These are phyloP conservation scores for Myotis findleyi DNA, from an alignment of 2,797 vertebrate species.

Conservation along the genomic window DNA sequence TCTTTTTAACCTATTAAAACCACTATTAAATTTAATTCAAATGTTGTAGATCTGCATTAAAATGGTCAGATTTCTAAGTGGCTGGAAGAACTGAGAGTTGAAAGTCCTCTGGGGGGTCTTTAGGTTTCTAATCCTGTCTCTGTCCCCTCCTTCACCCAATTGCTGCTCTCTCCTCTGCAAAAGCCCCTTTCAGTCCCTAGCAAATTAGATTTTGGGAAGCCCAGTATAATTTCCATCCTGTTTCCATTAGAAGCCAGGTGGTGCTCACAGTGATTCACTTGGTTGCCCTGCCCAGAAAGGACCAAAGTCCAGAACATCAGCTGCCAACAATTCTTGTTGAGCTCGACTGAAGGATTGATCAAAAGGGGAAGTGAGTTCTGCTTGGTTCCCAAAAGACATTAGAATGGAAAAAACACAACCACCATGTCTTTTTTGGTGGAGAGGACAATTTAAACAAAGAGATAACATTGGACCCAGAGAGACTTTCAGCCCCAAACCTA, in stretches of 20 bases:
- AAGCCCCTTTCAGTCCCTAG: background rate
- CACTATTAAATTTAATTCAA: constrained; percentile 76
- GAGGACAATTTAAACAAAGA: background rate
- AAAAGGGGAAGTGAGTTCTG: background rate
- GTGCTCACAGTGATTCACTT: constrained; percentile 54
- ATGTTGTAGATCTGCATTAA: constrained; percentile 67
- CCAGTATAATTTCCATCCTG: background rate
- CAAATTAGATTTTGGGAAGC: background rate
- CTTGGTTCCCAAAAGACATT: background rate
- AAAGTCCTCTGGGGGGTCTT: constrained; percentile 42
- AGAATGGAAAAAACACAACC: background rate
- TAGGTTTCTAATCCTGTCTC: background rate
- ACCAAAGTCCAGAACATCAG: background rate
- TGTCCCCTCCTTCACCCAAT: background rate
- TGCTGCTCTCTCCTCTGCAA: background rate
- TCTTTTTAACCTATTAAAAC: constrained; percentile 70
- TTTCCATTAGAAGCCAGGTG: constrained; percentile 47
- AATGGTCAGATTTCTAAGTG: constrained; percentile 68
- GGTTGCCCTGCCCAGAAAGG: constrained; percentile 12
- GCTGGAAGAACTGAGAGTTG: constrained; percentile 23
- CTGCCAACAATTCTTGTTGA: background rate
- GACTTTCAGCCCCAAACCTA: background rate
- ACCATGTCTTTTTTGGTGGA: background rate
- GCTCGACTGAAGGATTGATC: background rate
- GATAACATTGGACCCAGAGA: background rate